Evolutionary conservation across 1,140 invertebrate species (phyloP), one percentile per base, ranked within the genome.

Genomic region (Pectinophora gossypiella): DNA sequence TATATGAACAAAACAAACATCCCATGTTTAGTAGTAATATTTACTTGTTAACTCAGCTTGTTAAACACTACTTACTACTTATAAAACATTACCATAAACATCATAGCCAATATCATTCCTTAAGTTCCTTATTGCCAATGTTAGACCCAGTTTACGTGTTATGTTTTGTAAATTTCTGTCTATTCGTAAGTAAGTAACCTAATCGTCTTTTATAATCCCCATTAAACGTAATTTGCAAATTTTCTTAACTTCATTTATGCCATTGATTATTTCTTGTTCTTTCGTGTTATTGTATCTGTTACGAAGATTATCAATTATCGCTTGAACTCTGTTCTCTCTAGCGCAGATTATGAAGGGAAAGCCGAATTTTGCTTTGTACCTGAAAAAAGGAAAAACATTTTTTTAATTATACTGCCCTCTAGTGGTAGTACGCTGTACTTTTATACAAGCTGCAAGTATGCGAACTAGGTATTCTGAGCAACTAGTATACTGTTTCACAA

Each of bases 281-380:
- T 53, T 63, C 3, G 80, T 70, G 66, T 93, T 93, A 27, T 89
- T 64, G 42, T 92, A 82, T 59, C 93, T 76, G 0, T 56, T 57
- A 56, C 89, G 76, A 9, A 94, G 73, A 27, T 89, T 90, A 22
- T 85, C 68, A 19, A 93, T 76, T 56, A 94, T 92, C 1, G 89
- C 87, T 21, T 87, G 72, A 16, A 91, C 87, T 70, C 92, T 92
- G 61, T 93, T 93, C 85, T 91, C 88, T 55, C 91, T 84, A 5
- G 90, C 92, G 69, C 92, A 93, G 45, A 93, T 92, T 20, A 94
- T 90, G 77, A 93, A 94, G 4, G 93, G 93, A 75, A 93, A 93
- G 23, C 89, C 90, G 82, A 93, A 93, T 64, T 92, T 93, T 15
- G 78, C 65, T 75, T 90, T 91, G 62, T 94, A 94, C 51, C 90